Conservation (phyloP, 2,888 invertebrate genomes). For the Napeogenes inachia region DNA sequence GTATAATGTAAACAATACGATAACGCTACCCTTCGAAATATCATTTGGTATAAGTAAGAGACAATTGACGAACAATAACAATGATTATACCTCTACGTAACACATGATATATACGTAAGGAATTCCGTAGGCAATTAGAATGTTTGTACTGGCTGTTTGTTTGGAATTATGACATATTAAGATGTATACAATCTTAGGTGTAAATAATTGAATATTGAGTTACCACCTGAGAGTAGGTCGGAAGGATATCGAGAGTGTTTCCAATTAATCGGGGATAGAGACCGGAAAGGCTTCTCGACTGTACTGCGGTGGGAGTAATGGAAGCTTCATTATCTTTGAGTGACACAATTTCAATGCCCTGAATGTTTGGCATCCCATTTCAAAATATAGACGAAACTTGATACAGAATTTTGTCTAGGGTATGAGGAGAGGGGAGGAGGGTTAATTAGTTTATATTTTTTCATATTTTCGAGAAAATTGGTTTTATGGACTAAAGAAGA, state of each 20-base stretch:
- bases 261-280: constrained; percentile 43
- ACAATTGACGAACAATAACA: constrained; percentile 8
- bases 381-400: background rate
- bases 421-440: too few species aligned
- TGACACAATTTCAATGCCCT: constrained; percentile 35
- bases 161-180: constrained; percentile 40
- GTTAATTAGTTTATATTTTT: too few species aligned
- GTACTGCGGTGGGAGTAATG: constrained; percentile 38
- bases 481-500: too few species aligned
- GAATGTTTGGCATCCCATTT: constrained; percentile 8
- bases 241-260: constrained; percentile 43
- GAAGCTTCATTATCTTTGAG: constrained; percentile 44
- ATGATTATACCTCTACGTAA: background rate
- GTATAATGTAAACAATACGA: constrained; percentile 12
- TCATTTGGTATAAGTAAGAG: constrained; percentile 9
- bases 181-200: constrained; percentile 41
- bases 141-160: constrained; percentile 60
- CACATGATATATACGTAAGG: background rate
- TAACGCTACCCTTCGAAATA: constrained; percentile 13
- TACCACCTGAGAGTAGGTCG: constrained; percentile 42
- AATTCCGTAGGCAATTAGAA: constrained; percentile 7
- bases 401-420: background rate
- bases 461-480: too few species aligned
- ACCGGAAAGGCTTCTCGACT: constrained; percentile 34
- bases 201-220: constrained; percentile 53